Evolutionary conservation across 1,140 invertebrate genomes (phyloP), one percentile per base, ranked within the genome.

Genomic region (Drosophila insularis): DNA sequence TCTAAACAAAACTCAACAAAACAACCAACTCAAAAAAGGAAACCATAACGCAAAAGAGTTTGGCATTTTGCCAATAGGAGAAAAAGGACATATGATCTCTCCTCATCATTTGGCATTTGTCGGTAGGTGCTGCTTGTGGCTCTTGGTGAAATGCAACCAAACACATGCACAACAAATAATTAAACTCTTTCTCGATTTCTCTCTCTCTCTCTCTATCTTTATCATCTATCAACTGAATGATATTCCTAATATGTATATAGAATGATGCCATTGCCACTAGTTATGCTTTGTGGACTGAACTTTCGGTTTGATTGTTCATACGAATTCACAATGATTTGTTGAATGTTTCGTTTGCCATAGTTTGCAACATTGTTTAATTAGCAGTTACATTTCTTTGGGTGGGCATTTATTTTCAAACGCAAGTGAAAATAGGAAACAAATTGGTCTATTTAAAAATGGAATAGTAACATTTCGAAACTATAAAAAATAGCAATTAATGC

Each of bases 1-100:
- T 27, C 17, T 37, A 59, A 50, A 60, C 27, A 61, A 50, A 43
- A 31, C 31, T 71, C 63, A 14, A 37, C 35, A 37, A 64, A 76
- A 67, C 71, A 69, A 63, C 43, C 63, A 14, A 43, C 40, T 6
- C 2, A 50, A 17, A 50, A 11, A 8, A 46, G 8, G 8, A 2
- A 62, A 76, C 76, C 72, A 76, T 63, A 62, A 70, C 73, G 54
- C 77, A 71, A 79, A 76, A 72, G 78, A 79, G 78, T 60, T 68
- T 78, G 63, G 59, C 63, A 69, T 66, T 79, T 82, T 68, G 74
- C 80, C 61, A 62, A 10, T 21, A 50, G 43, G 2, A 46, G 14
- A 10, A 46, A 17, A 19, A 8, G 2, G 10, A 17, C 37, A 39
- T 21, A 68, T 55, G 17, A 6, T 6, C 17, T 43, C 54, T 43